Evolutionary conservation across 92 coral and sea anemone genomes (phyloP).

Genomic region (Porites divaricata): DNA sequence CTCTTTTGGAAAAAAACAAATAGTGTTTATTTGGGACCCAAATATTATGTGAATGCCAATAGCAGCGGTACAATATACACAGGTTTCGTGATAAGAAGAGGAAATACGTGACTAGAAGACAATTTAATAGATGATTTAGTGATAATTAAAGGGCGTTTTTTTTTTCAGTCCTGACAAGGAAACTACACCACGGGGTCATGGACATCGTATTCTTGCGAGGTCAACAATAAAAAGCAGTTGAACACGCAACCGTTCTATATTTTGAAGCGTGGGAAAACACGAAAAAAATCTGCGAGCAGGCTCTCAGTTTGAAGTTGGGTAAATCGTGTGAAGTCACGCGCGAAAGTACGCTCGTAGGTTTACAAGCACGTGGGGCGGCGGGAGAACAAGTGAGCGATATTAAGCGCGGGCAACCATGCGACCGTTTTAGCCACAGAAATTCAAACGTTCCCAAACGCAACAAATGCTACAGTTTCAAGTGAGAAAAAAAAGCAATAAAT

Average conservation of each 20-base stretch:
- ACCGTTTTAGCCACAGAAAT: too few species aligned
- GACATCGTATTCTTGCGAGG: not conserved
- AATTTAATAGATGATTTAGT: not conserved
- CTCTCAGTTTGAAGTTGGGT: too few species aligned
- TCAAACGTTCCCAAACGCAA: too few species aligned
- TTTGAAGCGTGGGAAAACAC: not conserved
- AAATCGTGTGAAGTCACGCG: too few species aligned
- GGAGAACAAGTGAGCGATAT: too few species aligned
- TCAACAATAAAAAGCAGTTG: not conserved
- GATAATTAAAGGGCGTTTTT: not conserved
- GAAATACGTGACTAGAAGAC: not conserved
- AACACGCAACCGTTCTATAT: not conserved
- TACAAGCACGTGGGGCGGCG: too few species aligned
- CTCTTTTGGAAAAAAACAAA: not conserved
- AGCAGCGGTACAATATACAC: not conserved
- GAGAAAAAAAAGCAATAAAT: too few species aligned
- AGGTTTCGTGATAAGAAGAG: constrained; percentile 8
- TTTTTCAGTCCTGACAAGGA: not conserved
- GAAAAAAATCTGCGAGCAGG: not conserved
- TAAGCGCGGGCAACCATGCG: too few species aligned
- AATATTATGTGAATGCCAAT: not conserved
- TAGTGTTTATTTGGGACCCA: not conserved
- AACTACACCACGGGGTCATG: constrained; percentile 12
- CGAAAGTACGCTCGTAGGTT: too few species aligned
- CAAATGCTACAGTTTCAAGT: too few species aligned